Base-by-base conservation (phyloP, 2,797 vertebrate genomes). In the Triplophysa yarkandensis region DNA sequence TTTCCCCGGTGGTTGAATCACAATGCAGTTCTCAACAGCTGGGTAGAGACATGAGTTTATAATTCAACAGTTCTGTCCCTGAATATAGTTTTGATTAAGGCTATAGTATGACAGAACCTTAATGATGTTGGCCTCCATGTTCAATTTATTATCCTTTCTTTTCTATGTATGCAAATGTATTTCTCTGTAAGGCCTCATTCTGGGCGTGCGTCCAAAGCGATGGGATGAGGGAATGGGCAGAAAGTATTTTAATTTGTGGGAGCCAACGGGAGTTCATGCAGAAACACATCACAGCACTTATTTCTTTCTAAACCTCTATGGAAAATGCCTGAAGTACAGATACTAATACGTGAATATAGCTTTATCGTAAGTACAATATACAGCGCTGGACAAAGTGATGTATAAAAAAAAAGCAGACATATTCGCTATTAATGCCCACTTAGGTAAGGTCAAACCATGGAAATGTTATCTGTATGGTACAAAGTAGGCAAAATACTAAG, bases 121-220 rank as follows among this genome's bases (percentile, higher is more conserved):
- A 74, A 66, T 17, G 14, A 68, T 55, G 28, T 14, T 41, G 54
- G 41, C 30, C 41, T 67, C 57, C 52, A 30, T 76, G 63, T 76
- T 58, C 62, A 52, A 74, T 74, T 46, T 65, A 60, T 67, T 48
- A 55, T 55, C 27, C 8, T 61, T 63, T 72, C 4, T 36, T 6
- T 25, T 77, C 69, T 71, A 77, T 82, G 36, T 62, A 69, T 77
- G 58, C 32, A 71, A 64, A 69, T 76, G 30, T 60, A 71, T 65
- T 46, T 57, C 55, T 71, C 28, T 10, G 61, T 61, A 43, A 39
- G 13, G 36, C 48, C 76, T 43, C 63, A 52, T 68, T 82, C 80
- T 80, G 81, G 82, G 77, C 79, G 6, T 34, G 9, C 44, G 8
- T 85, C 80, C 84, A 85, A 68, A 55, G 39, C 25, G 48, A 83